Conservation (phyloP, 2,888 invertebrate genomes). For the Callimorpha dominula region DNA sequence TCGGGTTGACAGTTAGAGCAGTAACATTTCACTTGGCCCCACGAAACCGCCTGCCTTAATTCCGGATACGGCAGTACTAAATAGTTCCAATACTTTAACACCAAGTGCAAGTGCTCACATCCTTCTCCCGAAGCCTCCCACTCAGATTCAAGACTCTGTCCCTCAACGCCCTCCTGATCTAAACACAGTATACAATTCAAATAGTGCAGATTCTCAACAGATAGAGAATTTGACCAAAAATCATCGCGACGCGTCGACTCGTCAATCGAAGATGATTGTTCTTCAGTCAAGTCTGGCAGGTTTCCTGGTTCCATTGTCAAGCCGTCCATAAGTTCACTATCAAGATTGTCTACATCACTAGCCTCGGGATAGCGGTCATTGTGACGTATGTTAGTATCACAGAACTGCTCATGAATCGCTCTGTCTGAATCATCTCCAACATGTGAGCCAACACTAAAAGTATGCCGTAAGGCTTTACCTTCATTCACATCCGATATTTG, state of each 20-base stretch:
- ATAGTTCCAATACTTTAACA: conserved; percentile 77
- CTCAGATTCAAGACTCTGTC: conserved; percentile 67
- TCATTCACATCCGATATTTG: conserved; percentile 49
- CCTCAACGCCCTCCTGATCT: conserved; percentile 64
- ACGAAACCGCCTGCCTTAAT: conserved; percentile 70
- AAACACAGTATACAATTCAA: conserved; percentile 68
- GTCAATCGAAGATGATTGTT: conserved; percentile 75
- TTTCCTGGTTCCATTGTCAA: conserved; percentile 74
- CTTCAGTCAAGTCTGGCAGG: conserved; percentile 76
- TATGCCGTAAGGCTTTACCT: conserved; percentile 51
- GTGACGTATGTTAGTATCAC: conserved; percentile 79
- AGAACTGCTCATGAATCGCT: conserved; percentile 54
- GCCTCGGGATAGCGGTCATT: conserved; percentile 80
- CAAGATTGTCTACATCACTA: conserved; percentile 74
- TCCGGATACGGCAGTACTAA: conserved; percentile 73
- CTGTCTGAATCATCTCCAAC: conserved; percentile 52
- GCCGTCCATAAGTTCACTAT: conserved; percentile 76
- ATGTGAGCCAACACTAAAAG: conserved; percentile 58
- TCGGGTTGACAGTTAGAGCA: conserved; percentile 74
- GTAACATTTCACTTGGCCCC: conserved; percentile 76
- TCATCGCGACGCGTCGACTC: conserved; percentile 78
- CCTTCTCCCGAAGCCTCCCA: conserved; percentile 72
- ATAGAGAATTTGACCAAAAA: conserved; percentile 64
- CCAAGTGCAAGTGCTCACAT: conserved; percentile 75
- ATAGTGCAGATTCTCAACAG: conserved; percentile 72